A percentile compares a stretch with the other conserved stretches of the same genome.
These are phyloP conservation scores for Drosophila mojavensis DNA, from an alignment of 1,140 invertebrate species.

Conservation along the genomic window DNA sequence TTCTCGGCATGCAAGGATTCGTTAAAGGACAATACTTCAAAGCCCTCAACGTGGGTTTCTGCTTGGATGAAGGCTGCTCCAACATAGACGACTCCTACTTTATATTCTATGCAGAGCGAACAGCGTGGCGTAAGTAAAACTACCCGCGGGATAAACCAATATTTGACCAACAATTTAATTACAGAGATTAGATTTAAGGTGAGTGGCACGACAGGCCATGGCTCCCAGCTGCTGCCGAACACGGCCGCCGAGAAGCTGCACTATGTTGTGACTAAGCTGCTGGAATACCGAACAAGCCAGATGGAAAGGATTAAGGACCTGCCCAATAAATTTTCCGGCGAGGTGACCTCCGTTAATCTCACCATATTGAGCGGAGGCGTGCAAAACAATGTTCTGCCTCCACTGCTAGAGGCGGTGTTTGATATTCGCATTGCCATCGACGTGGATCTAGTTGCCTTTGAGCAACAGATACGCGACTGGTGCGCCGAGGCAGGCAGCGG, in stretches of 20 bases:
- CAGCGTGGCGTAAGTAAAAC: conserved; percentile 86
- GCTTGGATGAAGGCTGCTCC: conserved; percentile 93
- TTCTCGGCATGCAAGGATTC: conserved; percentile 92
- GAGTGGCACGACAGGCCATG: conserved; percentile 93
- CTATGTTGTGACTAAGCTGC: conserved; percentile 90
- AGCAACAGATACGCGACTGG: conserved; percentile 88
- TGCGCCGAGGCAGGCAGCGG: conserved; percentile 92
- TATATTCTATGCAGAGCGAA: conserved; percentile 91
- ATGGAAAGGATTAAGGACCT: conserved; percentile 86
- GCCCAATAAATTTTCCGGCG: conserved; percentile 86
- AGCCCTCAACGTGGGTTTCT: conserved; percentile 93
- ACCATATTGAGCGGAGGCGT: conserved; percentile 94
- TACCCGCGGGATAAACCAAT: neutral
- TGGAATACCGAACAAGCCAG: conserved; percentile 90
- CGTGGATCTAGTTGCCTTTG: conserved; percentile 88
- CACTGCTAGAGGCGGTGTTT: conserved; percentile 89
- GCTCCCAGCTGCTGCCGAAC: conserved; percentile 91
- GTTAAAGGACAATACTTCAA: conserved; percentile 91
- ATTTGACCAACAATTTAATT: conserved; percentile 66
- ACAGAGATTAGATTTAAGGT: conserved; percentile 81
- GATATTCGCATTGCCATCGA: conserved; percentile 90
- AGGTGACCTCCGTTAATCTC: conserved; percentile 95
- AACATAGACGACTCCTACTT: conserved; percentile 87
- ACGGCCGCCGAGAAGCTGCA: conserved; percentile 95
- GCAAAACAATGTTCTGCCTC: conserved; percentile 95